These are phyloP conservation scores for Megathymus violae DNA, from an alignment of 1,140 invertebrate species.

Conservation along the genomic window DNA sequence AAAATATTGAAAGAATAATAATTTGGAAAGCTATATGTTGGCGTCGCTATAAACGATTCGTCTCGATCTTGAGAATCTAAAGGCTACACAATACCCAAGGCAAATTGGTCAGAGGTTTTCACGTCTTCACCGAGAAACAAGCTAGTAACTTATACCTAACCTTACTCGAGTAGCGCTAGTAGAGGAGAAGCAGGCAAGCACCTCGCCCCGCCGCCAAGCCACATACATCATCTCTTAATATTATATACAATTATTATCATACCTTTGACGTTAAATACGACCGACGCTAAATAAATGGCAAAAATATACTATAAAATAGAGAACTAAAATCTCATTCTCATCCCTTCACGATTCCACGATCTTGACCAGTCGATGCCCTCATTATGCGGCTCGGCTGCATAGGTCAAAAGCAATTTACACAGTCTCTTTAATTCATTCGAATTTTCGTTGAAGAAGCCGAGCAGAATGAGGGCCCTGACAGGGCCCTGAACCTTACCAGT, in stretches of 20 bases:
- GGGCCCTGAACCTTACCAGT: no score
- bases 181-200: conserved; percentile 69
- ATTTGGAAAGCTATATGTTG: conserved; percentile 70
- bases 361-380: conserved; percentile 30
- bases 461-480: no score
- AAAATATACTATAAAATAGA: conserved; percentile 73
- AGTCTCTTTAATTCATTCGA: no score
- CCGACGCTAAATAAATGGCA: conserved; percentile 60
- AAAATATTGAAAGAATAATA: conserved; percentile 59
- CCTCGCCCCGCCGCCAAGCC: conserved; percentile 66
- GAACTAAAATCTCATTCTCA: conserved; percentile 45
- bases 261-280: conserved; percentile 52
- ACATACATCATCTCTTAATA: conserved; percentile 61
- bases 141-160: conserved; percentile 73
- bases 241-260: conserved; percentile 72
- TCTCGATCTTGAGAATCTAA: conserved; percentile 73
- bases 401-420: no score
- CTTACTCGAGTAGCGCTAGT: conserved; percentile 66
- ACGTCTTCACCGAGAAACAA: conserved; percentile 74
- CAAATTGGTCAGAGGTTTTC: conserved; percentile 79
- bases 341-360: conserved; percentile 27
- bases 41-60: conserved; percentile 77
- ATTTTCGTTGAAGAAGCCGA: no score
- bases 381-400: no score
- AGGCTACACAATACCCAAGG: conserved; percentile 78